These are phyloP conservation scores for Murina feae DNA, from an alignment of 2,113 vertebrate genomes.

Conservation along the genomic window DNA sequence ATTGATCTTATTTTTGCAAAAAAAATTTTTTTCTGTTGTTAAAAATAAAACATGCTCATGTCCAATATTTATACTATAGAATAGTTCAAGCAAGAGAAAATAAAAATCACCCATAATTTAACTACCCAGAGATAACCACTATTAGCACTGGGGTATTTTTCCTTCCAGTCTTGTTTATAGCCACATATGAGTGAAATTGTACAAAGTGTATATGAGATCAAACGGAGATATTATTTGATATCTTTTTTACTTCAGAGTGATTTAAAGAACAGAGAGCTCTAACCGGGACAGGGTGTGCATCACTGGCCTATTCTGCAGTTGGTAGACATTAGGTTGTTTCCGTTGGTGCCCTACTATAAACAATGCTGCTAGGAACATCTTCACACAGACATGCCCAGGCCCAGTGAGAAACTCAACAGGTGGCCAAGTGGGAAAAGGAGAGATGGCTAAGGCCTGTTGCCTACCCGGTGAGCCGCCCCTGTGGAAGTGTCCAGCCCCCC, in stretches of 20 bases:
- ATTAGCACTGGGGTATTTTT: not conserved
- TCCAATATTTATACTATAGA: not conserved
- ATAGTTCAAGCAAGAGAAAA: not conserved
- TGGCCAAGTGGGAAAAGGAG: not conserved
- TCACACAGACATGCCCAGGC: not conserved
- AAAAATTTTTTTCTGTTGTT: not conserved
- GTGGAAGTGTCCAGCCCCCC: not conserved
- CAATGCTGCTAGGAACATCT: not conserved
- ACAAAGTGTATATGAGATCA: not conserved
- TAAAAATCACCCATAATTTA: not conserved
- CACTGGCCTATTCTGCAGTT: not conserved
- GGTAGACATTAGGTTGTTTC: not conserved
- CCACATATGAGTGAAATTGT: not conserved
- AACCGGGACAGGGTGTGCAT: not conserved
- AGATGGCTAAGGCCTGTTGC: not conserved
- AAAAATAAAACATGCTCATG: not conserved
- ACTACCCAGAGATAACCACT: not conserved
- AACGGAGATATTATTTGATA: not conserved
- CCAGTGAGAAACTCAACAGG: not conserved
- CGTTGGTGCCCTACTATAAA: not conserved
- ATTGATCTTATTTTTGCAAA: not conserved
- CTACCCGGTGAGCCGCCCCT: not conserved
- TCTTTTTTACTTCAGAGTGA: not conserved
- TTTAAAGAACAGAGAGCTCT: not conserved
- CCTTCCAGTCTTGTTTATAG: not conserved